Evolutionary conservation across 2,113 vertebrate genomes (phyloP), one percentile per base, ranked within the genome.

Genomic region (Sterrhoptilus dennistouni): DNA sequence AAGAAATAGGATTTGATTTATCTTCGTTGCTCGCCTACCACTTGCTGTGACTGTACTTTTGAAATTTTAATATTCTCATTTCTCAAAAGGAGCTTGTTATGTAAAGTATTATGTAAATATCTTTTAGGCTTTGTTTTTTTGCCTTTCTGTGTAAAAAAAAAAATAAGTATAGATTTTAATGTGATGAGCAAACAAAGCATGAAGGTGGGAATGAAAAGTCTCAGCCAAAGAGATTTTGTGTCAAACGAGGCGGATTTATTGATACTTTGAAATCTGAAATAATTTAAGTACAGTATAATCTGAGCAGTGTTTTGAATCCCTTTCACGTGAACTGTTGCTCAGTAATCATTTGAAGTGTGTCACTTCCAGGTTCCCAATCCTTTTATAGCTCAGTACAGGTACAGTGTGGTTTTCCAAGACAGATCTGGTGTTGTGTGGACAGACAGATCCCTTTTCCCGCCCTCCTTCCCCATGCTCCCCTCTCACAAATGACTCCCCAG

Each of bases 1-100:
- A 97, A 98, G 97, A 98, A 98, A 96, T 96, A 96, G 97, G 97
- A 97, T 98, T 98, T 98, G 97, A 98, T 98, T 98, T 98, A 98
- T 98, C 97, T 98, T 97, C 18, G 1, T 97, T 96, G 95, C 95
- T 98, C 2, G 36, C 96, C 93, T 97, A 98, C 98, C 97, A 85
- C 98, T 98, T 96, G 96, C 98, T 98, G 98, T 96, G 98, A 98
- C 88, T 86, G 81, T 97, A 98, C 97, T 98, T 98, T 97, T 97
- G 96, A 98, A 98, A 98, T 97, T 98, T 98, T 98, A 97, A 98
- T 98, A 98, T 97, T 98, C 96, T 97, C 91, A 96, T 97, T 98
- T 98, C 94, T 97, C 92, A 96, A 90, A 97, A 97, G 94, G 91
- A 97, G 72, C 96, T 97, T 98, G 94, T 97, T 98, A 97, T 97